Evolutionary conservation across 2,113 vertebrate species (phyloP).

Genomic region (Todiramphus saurophagus): DNA sequence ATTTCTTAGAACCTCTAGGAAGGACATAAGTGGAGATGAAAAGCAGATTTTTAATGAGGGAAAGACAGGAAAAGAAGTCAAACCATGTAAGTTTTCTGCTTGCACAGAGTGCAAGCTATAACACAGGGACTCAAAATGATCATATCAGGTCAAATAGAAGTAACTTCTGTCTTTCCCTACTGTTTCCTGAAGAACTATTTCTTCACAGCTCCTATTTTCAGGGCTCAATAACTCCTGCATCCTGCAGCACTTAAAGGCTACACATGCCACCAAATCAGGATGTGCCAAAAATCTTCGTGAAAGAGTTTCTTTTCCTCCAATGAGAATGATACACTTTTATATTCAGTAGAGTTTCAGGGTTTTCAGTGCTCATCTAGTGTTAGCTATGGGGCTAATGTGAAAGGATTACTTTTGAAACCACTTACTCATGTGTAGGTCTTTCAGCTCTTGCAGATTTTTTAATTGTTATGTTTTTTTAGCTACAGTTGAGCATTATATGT

Average conservation of each 20-base stretch:
- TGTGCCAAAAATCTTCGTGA: not conserved
- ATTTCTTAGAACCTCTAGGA: not conserved
- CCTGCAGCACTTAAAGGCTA: not conserved
- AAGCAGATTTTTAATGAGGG: not conserved
- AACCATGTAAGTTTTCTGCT: not conserved
- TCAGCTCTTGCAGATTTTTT: not conserved
- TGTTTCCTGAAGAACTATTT: not conserved
- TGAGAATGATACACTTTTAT: not conserved
- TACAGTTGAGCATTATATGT: not conserved
- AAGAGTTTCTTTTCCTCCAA: not conserved
- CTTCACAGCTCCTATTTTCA: not conserved
- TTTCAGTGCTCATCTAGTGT: not conserved
- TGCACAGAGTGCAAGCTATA: not conserved
- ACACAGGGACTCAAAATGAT: not conserved
- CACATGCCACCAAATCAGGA: not conserved
- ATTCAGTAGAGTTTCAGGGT: not conserved
- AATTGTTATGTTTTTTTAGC: not conserved
- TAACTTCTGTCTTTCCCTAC: not conserved
- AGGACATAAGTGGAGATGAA: not conserved
- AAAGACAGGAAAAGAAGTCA: not conserved
- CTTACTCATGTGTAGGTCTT: not conserved
- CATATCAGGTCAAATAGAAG: not conserved
- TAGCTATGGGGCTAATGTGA: not conserved
- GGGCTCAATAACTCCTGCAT: not conserved
- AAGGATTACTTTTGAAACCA: not conserved